These are phyloP conservation scores for Dicaeum eximium DNA, from an alignment of 2,113 vertebrate genomes.

Conservation along the genomic window DNA sequence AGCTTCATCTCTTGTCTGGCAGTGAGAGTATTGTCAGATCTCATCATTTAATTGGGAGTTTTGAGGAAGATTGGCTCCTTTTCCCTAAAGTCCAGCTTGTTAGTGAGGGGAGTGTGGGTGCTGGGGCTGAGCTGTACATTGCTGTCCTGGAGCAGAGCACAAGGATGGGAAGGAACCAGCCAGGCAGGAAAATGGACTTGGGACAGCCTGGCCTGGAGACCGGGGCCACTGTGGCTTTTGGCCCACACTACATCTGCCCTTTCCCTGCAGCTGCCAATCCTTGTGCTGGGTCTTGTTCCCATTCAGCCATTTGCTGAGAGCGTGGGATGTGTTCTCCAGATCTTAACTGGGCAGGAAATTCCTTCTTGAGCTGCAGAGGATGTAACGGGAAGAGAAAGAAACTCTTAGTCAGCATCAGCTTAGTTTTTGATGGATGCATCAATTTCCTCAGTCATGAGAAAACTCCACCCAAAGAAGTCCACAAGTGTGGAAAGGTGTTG, in stretches of 20 bases:
- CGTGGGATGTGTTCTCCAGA: background rate
- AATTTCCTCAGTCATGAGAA: constrained; percentile 47
- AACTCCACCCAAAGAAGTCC: constrained; percentile 5
- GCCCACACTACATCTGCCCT: background rate
- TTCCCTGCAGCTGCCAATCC: background rate
- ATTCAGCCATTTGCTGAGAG: background rate
- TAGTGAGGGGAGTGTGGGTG: accelerated
- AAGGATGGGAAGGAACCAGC: background rate
- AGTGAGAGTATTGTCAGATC: background rate
- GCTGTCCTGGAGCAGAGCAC: background rate
- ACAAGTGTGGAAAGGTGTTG: background rate
- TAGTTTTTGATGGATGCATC: constrained; percentile 33
- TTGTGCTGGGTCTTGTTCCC: background rate
- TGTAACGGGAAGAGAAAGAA: constrained; percentile 54
- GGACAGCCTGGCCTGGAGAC: background rate
- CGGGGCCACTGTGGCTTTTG: background rate
- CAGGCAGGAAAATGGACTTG: background rate
- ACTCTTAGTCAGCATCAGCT: constrained; percentile 51
- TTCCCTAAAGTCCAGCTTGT: background rate
- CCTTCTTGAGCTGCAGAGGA: constrained; percentile 16
- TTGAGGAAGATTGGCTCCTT: background rate
- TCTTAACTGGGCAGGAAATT: constrained; percentile 49
- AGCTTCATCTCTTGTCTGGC: background rate
- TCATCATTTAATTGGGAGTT: background rate
- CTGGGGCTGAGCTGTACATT: accelerated